Evolutionary conservation across 1,140 invertebrate species (phyloP).

Genomic region (Polypedilum vanderplanki): DNA sequence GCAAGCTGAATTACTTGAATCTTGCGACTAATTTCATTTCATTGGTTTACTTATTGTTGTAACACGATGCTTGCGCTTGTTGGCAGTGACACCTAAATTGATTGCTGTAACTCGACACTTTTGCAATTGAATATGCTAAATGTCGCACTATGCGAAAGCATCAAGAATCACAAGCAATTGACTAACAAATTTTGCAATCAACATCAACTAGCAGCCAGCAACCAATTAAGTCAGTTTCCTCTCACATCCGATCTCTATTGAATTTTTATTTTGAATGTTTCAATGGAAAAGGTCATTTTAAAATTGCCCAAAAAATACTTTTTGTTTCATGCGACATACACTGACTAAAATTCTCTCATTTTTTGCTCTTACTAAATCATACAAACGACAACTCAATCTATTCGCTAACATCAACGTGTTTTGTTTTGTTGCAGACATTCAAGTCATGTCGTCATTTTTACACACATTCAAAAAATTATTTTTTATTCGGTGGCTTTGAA

Average conservation of each 20-base stretch:
- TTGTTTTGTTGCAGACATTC: not conserved
- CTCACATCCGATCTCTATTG: slow-evolving; percentile 7
- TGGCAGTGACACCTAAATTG: not conserved
- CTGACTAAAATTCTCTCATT: not conserved
- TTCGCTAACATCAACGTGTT: not conserved
- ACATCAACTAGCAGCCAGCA: too few species aligned
- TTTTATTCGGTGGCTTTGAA: slow-evolving; percentile 8
- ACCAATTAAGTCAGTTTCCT: slow-evolving; percentile 5
- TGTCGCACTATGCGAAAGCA: not conserved
- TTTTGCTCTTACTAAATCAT: not conserved
- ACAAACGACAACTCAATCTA: too few species aligned
- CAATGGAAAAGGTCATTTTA: not conserved
- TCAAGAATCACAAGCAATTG: not conserved
- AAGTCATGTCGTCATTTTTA: not conserved
- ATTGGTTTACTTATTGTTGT: not conserved
- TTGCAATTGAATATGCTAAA: not conserved
- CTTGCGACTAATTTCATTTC: too few species aligned
- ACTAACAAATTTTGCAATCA: not conserved
- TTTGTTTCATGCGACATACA: not conserved
- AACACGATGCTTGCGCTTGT: not conserved
- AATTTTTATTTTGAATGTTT: too few species aligned
- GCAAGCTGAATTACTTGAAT: too few species aligned
- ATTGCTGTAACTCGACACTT: not conserved
- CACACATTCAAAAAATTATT: not conserved
- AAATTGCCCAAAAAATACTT: not conserved